These are phyloP conservation scores for Falco rusticolus DNA, from an alignment of 2,797 vertebrate genomes.

Conservation along the genomic window DNA sequence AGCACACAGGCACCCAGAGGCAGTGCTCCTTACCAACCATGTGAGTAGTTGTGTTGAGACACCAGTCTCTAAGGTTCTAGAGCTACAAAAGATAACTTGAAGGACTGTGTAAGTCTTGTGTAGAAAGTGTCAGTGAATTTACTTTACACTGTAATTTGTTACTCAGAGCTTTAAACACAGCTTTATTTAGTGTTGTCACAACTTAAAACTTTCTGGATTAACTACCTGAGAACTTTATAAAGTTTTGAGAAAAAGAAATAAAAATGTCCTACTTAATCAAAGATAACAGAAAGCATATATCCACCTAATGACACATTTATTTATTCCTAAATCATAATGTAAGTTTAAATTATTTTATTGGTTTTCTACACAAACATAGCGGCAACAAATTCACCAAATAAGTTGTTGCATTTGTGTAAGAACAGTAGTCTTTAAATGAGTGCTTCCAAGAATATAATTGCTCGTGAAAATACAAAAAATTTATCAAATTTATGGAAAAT, in stretches of 20 bases:
- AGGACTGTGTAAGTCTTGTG: neutral
- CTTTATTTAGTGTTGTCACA: neutral
- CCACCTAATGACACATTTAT: neutral
- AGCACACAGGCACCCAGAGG: neutral
- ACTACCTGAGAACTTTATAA: neutral
- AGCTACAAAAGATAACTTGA: neutral
- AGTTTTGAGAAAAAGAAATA: neutral
- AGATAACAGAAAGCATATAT: neutral
- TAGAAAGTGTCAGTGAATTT: neutral
- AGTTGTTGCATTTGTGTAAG: neutral
- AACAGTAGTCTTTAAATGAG: neutral
- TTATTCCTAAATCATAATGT: neutral
- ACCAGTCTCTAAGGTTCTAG: neutral
- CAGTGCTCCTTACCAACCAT: fast-evolving
- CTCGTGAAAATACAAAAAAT: neutral
- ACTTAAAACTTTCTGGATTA: neutral
- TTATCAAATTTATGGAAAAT: neutral
- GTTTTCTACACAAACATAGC: neutral
- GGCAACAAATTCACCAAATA: neutral
- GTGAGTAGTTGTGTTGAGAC: fast-evolving
- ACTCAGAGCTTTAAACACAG: neutral
- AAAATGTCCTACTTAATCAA: neutral
- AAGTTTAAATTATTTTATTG: neutral
- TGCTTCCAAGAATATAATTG: neutral
- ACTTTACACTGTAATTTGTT: neutral